Percentiles rank a stretch among this genome's conserved stretches.
Evolutionary conservation across 2,797 vertebrate species (phyloP).

Genomic region (Platyrinchus mystaceus): DNA sequence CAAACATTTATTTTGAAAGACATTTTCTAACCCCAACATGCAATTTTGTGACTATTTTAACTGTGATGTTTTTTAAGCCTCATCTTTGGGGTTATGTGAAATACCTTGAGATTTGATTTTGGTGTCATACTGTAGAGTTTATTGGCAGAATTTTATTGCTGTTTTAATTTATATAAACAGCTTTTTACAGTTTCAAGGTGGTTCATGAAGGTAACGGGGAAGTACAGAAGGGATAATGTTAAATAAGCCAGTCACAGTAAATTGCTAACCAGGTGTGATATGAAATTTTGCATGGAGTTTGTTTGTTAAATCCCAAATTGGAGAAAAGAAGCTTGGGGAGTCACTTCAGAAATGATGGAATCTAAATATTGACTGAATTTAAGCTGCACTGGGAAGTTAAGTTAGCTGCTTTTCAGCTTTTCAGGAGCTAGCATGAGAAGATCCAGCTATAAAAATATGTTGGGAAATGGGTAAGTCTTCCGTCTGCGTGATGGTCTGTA

Average conservation of each 20-base stretch:
- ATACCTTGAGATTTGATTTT: not conserved
- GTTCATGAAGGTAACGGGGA: not conserved
- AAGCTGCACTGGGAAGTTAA: not conserved
- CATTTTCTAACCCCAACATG: not conserved
- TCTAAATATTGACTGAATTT: not conserved
- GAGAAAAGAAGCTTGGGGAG: not conserved
- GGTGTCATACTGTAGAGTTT: not conserved
- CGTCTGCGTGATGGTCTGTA: fast-evolving
- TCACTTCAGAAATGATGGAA: not conserved
- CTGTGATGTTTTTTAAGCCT: not conserved
- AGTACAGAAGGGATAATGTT: not conserved
- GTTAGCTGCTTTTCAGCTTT: not conserved
- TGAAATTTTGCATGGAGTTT: not conserved
- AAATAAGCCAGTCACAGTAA: not conserved
- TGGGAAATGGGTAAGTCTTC: not conserved
- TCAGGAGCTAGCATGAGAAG: not conserved
- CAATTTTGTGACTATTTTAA: not conserved
- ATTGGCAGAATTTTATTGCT: not conserved
- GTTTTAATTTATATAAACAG: not conserved
- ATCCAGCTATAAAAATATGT: not conserved
- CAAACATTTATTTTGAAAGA: not conserved
- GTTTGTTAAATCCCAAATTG: not conserved
- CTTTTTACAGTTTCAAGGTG: not conserved
- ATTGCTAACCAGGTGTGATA: not conserved
- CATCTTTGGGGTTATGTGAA: not conserved